A percentile compares a stretch with the other conserved stretches of the same genome.
These are phyloP conservation scores for Philotrypesis tridentata DNA, from an alignment of 1,140 invertebrate species.

Conservation along the genomic window DNA sequence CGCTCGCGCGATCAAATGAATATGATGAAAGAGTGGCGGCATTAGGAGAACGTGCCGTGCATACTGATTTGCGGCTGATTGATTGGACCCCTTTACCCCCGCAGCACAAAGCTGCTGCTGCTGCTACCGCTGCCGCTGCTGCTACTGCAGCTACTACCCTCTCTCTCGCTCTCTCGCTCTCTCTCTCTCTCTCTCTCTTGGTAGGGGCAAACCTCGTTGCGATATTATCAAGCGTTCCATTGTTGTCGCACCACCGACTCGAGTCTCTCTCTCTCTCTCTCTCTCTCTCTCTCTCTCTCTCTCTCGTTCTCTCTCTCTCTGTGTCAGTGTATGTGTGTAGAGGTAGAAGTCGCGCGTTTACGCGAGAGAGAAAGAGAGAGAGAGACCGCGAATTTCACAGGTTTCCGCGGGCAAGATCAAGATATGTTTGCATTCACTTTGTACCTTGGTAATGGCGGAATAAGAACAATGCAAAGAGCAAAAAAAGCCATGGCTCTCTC, in stretches of 20 bases:
- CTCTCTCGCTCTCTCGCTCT: slow-evolving; percentile 42
- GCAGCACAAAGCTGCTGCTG: slow-evolving; percentile 59
- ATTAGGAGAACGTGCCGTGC: slow-evolving; percentile 73
- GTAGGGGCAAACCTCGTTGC: slow-evolving; percentile 59
- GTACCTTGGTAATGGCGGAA: slow-evolving; percentile 40
- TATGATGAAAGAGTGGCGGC: slow-evolving; percentile 74
- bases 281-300: no score
- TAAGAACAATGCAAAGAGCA: slow-evolving; percentile 34
- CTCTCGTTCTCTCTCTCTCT: no score
- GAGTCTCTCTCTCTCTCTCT: not conserved
- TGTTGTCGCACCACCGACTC: slow-evolving; percentile 26
- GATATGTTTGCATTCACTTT: slow-evolving; percentile 48
- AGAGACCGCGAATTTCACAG: slow-evolving; percentile 33
- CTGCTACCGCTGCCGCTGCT: slow-evolving; percentile 32
- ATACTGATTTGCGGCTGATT: slow-evolving; percentile 75
- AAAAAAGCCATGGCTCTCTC: slow-evolving; percentile 1
- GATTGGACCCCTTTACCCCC: slow-evolving; percentile 70
- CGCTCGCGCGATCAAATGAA: slow-evolving; percentile 70
- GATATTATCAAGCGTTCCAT: slow-evolving; percentile 62
- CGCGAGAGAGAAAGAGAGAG: not conserved
- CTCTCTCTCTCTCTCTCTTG: slow-evolving; percentile 54
- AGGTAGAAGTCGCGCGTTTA: slow-evolving; percentile 2
- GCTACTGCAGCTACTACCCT: slow-evolving; percentile 24
- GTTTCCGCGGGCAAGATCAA: slow-evolving; percentile 39
- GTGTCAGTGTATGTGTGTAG: not conserved